These are phyloP conservation scores for Diabrotica undecimpunctata DNA, from an alignment of 1,140 invertebrate species.

Conservation along the genomic window DNA sequence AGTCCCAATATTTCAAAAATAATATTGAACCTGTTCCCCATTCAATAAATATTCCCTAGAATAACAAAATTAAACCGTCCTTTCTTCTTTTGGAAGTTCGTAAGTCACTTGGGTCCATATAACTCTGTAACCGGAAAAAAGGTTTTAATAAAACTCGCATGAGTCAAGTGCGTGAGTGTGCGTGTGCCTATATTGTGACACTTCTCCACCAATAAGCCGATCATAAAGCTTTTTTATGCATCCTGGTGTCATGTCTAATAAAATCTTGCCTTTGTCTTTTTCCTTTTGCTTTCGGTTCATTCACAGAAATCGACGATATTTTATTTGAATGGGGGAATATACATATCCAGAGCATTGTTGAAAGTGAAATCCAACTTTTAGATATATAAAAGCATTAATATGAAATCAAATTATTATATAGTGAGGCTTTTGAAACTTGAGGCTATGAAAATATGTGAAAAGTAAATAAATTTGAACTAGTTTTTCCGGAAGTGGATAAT, in stretches of 20 bases:
- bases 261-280: slow-evolving; percentile 16
- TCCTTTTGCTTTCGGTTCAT: not conserved
- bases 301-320: too few relatives aligned
- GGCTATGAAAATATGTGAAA: too few relatives aligned
- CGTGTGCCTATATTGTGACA: slow-evolving; percentile 13
- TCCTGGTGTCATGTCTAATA: slow-evolving; percentile 16
- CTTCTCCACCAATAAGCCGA: slow-evolving; percentile 17
- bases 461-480: too few relatives aligned
- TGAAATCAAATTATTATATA: too few relatives aligned
- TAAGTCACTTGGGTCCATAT: not conserved
- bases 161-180: slow-evolving; percentile 6
- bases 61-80: not conserved
- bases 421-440: too few relatives aligned
- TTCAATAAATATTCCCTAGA: not conserved
- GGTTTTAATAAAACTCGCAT: slow-evolving; percentile 20
- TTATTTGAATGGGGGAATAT: too few relatives aligned
- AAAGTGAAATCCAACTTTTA: too few relatives aligned
- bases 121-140: slow-evolving; percentile 13
- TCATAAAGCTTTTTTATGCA: slow-evolving; percentile 22
- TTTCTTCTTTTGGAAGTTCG: not conserved
- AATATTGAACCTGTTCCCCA: too few relatives aligned
- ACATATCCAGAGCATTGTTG: too few relatives aligned
- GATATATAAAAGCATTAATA: too few relatives aligned
- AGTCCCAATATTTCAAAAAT: too few relatives aligned
- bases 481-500: too few relatives aligned